phyloP scores from a whole-genome alignment of 2,888 invertebrate genomes.

The Petrophora chlorosata region DNA sequence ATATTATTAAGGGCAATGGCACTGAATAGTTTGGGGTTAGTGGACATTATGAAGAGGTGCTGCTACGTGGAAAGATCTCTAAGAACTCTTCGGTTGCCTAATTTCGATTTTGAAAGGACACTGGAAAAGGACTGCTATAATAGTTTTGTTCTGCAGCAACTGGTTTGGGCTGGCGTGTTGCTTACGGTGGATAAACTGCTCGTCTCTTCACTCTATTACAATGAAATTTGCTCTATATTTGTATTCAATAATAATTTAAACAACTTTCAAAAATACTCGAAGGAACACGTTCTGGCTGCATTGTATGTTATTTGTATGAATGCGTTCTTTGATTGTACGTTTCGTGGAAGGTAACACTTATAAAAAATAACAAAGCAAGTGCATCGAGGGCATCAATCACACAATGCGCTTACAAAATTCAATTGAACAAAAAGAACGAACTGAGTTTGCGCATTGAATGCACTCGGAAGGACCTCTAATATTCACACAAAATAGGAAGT shows the following conservation, averaged over 20 bases:
- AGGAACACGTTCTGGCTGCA: constrained; percentile 24
- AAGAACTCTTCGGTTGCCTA: no score
- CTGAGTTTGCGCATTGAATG: constrained; percentile 5
- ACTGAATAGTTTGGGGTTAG: no score
- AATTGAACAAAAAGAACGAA: not conserved
- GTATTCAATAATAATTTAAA: constrained; percentile 1
- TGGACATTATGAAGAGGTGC: no score
- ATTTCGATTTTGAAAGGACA: no score
- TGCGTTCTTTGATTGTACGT: constrained; percentile 24
- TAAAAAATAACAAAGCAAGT: constrained; percentile 29
- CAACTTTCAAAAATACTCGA: constrained; percentile 2
- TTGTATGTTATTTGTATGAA: constrained; percentile 29
- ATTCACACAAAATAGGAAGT: not conserved
- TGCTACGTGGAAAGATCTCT: no score
- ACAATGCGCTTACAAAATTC: constrained; percentile 6
- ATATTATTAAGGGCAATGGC: constrained; percentile 11
- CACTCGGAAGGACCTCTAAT: not conserved
- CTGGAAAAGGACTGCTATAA: no score
- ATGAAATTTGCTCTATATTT: no score
- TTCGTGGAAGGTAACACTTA: constrained; percentile 29
- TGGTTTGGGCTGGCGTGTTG: no score
- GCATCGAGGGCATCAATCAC: constrained; percentile 10
- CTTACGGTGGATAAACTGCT: no score
- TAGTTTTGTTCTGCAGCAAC: no score
- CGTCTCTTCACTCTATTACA: no score